A percentile compares a stretch with the other conserved stretches of the same genome.
These are phyloP conservation scores for Ennomos quercinarius DNA, from an alignment of 2,888 invertebrate species.

Conservation along the genomic window DNA sequence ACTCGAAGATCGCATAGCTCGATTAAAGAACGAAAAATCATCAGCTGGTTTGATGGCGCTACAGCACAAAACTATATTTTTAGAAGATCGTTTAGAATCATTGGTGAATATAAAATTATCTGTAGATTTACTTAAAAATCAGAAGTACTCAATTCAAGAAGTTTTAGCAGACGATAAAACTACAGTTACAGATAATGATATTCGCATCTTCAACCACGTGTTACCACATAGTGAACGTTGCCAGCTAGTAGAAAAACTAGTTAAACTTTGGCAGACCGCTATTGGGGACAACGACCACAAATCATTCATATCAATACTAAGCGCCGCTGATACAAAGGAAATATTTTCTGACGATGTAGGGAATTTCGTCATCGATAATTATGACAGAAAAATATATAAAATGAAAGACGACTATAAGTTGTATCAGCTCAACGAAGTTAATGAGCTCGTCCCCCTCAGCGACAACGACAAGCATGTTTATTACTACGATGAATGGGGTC, in stretches of 20 bases:
- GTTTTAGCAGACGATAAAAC: constrained; percentile 3
- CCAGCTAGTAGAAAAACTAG: constrained; percentile 48
- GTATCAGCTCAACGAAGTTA: constrained; percentile 50
- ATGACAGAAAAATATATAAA: constrained; percentile 52
- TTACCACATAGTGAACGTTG: constrained; percentile 47
- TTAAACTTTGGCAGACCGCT: constrained; percentile 48
- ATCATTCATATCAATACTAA: constrained; percentile 54
- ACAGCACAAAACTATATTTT: constrained; percentile 51
- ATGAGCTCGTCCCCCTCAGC: constrained; percentile 42
- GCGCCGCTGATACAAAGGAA: constrained; percentile 46
- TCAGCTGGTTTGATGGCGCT: constrained; percentile 43
- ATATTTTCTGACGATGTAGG: constrained; percentile 48
- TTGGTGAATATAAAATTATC: constrained; percentile 49
- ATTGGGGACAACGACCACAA: constrained; percentile 31
- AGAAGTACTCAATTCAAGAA: constrained; percentile 10
- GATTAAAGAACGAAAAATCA: constrained; percentile 40
- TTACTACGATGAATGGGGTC: constrained; percentile 54
- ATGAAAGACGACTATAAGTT: constrained; percentile 29
- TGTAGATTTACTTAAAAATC: constrained; percentile 38
- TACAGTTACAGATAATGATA: constrained; percentile 14
- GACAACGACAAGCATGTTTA: constrained; percentile 51
- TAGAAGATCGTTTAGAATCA: constrained; percentile 50
- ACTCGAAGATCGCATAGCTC: constrained; percentile 45
- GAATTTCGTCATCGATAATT: constrained; percentile 46
- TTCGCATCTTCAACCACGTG: constrained; percentile 52